Evolutionary conservation across 2,797 vertebrate species (phyloP).

Genomic region (Acestrorhynchus altus): DNA sequence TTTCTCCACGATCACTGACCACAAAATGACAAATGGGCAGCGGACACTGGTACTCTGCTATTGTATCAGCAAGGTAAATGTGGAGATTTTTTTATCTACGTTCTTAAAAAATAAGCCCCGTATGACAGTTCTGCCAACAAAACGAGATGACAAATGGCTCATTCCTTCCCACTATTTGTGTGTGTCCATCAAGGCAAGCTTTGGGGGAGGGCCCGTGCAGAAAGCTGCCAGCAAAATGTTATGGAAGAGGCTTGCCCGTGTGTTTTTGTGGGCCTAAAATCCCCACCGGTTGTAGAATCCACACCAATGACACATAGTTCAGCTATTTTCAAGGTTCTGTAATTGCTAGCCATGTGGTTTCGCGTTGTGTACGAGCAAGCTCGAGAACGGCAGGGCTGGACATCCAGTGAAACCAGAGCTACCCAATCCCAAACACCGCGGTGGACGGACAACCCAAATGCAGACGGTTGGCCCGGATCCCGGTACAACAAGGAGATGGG

Average conservation of each 20-base stretch:
- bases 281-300: conserved; percentile 69
- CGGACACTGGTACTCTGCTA: conserved; percentile 16
- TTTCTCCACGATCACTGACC: not conserved
- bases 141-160: conserved; percentile 69
- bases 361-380: conserved; percentile 61
- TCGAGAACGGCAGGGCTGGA: conserved; percentile 53
- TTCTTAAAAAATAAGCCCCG: not conserved
- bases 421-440: conserved; percentile 43
- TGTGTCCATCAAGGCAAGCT: conserved; percentile 46
- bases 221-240: conserved; percentile 61
- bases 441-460: conserved; percentile 31
- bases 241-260: conserved; percentile 58
- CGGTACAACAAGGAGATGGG: conserved; percentile 35
- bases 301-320: conserved; percentile 61
- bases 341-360: conserved; percentile 73
- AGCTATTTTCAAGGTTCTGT: conserved; percentile 68
- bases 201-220: conserved; percentile 30
- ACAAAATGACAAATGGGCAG: conserved; percentile 31
- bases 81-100: not conserved
- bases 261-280: conserved; percentile 65
- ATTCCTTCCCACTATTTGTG: conserved; percentile 34
- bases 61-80: not conserved
- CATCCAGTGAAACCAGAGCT: conserved; percentile 61
- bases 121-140: conserved; percentile 52
- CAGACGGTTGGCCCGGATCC: conserved; percentile 38